Evolutionary conservation across 2,797 vertebrate genomes (phyloP), one percentile per base, ranked within the genome.

Genomic region (Numenius phaeopus): DNA sequence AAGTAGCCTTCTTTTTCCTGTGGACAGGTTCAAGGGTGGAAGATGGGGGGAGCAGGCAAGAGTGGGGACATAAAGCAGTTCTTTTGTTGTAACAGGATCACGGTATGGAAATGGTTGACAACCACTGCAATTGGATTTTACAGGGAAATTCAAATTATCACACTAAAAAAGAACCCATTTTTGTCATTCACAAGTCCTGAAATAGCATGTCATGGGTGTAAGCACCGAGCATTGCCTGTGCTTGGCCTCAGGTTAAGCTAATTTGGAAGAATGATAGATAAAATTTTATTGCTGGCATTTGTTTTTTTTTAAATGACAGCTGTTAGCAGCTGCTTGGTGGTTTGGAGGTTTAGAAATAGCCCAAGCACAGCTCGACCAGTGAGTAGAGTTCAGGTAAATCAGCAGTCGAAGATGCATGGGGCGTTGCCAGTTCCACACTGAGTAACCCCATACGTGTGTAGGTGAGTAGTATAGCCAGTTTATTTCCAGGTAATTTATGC

Each of bases 241-340:
- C 95, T 94, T 91, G 90, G 89, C 87, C 89, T 91, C 73, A 93
- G 89, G 94, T 96, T 97, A 93, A 94, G 95, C 95, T 96, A 93
- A 96, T 97, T 96, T 94, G 49, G 65, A 89, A 42, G 84, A 88
- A 81, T 59, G 76, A 95, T 89, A 89, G 92, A 89, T 91, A 94
- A 76, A 90, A 92, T 94, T 97, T 96, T 97, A 96, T 82, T 76
- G 83, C 93, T 89, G 78, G 27, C 81, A 55, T 81, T 95, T 89
- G 14, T 79, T 52, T 81, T 78, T 64, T 91, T 89, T 89, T 44
- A 13, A 9, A 93, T 83, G 81, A 71, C 95, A 96, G 93, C 90
- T 97, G 93, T 96, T 94, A 69, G 76, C 94, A 97, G 94, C 94
- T 96, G 94, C 54, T 87, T 69, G 44, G 39, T 91, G 71, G 37